A percentile compares a stretch with the other conserved stretches of the same genome.
These are phyloP conservation scores for Eubasilissa regina DNA, from an alignment of 1,140 invertebrate species.

Conservation along the genomic window DNA sequence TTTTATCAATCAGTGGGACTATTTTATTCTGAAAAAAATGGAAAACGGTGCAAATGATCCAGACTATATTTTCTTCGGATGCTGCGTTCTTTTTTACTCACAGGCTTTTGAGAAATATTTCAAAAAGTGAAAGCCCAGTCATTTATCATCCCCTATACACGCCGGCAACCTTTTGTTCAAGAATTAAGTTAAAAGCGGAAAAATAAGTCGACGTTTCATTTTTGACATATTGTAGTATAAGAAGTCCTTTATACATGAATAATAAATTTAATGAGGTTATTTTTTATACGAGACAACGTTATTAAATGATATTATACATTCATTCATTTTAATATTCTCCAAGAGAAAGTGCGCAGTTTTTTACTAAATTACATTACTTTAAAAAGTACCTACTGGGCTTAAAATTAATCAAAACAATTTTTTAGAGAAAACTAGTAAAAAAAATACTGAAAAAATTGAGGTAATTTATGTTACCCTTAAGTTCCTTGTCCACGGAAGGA, in stretches of 20 bases:
- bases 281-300: conserved; percentile 39
- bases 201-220: conserved; percentile 58
- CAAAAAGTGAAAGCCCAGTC: conserved; percentile 58
- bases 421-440: too few species aligned
- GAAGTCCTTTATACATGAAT: conserved; percentile 54
- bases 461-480: too few species aligned
- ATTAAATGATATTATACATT: conserved; percentile 24
- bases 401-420: too few species aligned
- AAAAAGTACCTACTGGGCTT: too few species aligned
- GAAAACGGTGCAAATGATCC: conserved; percentile 31
- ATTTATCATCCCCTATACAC: conserved; percentile 55
- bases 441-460: too few species aligned
- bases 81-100: neutral
- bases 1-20: neutral
- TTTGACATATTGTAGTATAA: conserved; percentile 59
- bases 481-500: too few species aligned
- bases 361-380: too few species aligned
- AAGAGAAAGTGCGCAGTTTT: neutral
- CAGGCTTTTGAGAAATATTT: conserved; percentile 50
- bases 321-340: conserved; percentile 15
- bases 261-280: conserved; percentile 56
- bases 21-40: neutral
- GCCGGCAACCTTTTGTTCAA: conserved; percentile 55
- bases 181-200: conserved; percentile 58
- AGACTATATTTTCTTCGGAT: conserved; percentile 25